These are phyloP conservation scores for Odontocolon sp. DNA, from an alignment of 2,888 invertebrate species.

Conservation along the genomic window DNA sequence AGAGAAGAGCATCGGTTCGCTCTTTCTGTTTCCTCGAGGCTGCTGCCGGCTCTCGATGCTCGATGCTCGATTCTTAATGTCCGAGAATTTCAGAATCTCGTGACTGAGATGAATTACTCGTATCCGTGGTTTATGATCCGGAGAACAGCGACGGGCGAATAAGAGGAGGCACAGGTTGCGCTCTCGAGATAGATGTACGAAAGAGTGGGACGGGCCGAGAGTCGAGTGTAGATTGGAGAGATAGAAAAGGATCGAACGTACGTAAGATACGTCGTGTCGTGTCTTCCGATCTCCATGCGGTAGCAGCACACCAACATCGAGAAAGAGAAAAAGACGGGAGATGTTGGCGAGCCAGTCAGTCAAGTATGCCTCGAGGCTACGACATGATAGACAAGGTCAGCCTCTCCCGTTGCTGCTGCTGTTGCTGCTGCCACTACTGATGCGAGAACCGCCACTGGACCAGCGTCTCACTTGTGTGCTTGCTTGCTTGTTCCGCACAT, in stretches of 20 bases:
- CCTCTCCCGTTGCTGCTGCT: conserved; percentile 68
- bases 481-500: too few species aligned
- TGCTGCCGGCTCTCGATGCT: conserved; percentile 7
- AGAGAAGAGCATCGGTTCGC: conserved; percentile 7
- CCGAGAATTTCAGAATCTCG: conserved; percentile 69
- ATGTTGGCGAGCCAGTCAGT: conserved; percentile 72
- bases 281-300: conserved; percentile 61
- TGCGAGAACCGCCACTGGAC: conserved; percentile 48
- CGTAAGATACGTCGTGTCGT: too few species aligned
- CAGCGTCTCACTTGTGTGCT: too few species aligned
- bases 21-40: conserved; percentile 19
- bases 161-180: not conserved
- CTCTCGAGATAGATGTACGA: not conserved
- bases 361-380: conserved; percentile 78
- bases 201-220: not conserved
- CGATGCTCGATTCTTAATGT: conserved; percentile 61
- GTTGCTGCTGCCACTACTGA: conserved; percentile 39
- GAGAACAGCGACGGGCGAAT: conserved; percentile 44
- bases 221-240: not conserved
- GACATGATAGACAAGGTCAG: conserved; percentile 80
- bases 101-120: conserved; percentile 74
- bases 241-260: too few species aligned
- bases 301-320: conserved; percentile 63
- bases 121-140: conserved; percentile 68
- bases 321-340: conserved; percentile 41